A percentile compares a stretch with the other conserved stretches of the same genome.
Conservation (phyloP, 1,140 invertebrate genomes). For the Aphaenogaster floridana region DNA sequence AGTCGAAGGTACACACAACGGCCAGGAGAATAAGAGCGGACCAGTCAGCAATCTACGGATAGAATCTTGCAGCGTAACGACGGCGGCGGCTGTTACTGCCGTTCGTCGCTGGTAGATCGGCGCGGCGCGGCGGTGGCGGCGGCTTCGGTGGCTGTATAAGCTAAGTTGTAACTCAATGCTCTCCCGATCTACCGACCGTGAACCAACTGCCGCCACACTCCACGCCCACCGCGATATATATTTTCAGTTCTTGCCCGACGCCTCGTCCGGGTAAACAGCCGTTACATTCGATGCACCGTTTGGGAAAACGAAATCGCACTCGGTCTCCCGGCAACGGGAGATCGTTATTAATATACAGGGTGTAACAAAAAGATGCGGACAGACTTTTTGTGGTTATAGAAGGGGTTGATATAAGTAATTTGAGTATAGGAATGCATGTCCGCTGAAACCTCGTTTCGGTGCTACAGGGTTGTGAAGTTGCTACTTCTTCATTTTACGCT, state of each 20-base stretch:
- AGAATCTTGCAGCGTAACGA: constrained; percentile 74
- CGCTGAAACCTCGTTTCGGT: too few species aligned
- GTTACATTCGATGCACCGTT: constrained; percentile 10
- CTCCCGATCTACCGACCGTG: constrained; percentile 74
- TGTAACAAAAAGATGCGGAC: too few species aligned
- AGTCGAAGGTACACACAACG: constrained; percentile 17
- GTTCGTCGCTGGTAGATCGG: constrained; percentile 45
- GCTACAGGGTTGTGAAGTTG: too few species aligned
- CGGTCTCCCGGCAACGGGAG: constrained; percentile 19
- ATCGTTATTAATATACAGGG: constrained; percentile 43
- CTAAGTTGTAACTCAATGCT: constrained; percentile 77
- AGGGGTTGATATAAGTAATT: too few species aligned
- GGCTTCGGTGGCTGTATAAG: constrained; percentile 65
- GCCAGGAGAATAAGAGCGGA: constrained; percentile 31
- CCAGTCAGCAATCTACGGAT: constrained; percentile 65
- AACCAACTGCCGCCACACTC: constrained; percentile 71
- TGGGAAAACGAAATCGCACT: constrained; percentile 47
- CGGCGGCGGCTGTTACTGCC: constrained; percentile 66
- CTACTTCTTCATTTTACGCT: too few species aligned
- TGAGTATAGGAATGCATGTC: too few species aligned
- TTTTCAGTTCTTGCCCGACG: constrained; percentile 65
- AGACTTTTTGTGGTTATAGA: too few species aligned
- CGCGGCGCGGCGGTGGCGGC: not conserved
- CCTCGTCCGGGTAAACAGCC: constrained; percentile 57
- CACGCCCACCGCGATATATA: constrained; percentile 70